These are phyloP conservation scores for Sebastes flavidus DNA, from an alignment of 2,797 vertebrate genomes.

Conservation along the genomic window DNA sequence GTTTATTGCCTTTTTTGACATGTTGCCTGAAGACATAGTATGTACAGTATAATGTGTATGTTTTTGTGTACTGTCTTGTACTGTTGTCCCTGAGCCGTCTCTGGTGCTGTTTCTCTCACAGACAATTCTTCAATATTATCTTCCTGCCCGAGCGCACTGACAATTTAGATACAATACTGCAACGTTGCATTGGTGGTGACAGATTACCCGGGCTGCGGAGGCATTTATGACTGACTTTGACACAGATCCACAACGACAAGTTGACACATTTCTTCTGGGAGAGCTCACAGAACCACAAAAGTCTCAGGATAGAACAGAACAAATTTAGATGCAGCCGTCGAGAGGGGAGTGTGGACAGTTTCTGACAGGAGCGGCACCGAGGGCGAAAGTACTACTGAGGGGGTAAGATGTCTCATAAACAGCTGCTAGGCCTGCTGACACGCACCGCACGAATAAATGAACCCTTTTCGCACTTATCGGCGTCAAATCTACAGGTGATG, in stretches of 20 bases:
- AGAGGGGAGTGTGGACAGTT: background rate
- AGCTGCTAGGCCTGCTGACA: slow-evolving; percentile 5
- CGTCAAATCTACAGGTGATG: background rate
- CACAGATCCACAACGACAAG: slow-evolving; percentile 44
- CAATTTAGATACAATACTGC: slow-evolving; percentile 16
- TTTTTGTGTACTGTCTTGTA: background rate
- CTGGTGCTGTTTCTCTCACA: background rate
- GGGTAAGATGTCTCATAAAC: background rate
- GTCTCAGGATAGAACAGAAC: slow-evolving; percentile 40
- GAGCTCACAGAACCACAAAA: slow-evolving; percentile 41
- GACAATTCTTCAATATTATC: slow-evolving; percentile 10
- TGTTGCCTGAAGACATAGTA: background rate
- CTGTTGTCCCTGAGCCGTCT: background rate
- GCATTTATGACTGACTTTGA: slow-evolving; percentile 49
- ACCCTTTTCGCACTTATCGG: background rate
- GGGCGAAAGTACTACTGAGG: background rate
- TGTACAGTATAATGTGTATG: background rate
- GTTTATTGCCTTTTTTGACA: background rate
- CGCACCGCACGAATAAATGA: slow-evolving; percentile 14
- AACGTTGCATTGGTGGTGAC: slow-evolving; percentile 1
- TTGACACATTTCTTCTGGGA: slow-evolving; percentile 68
- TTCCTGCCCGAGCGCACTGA: background rate
- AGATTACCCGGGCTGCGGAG: slow-evolving; percentile 7
- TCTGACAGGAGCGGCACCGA: slow-evolving; percentile 21
- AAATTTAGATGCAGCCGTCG: slow-evolving; percentile 42